These are phyloP conservation scores for Biston stratarius DNA, from an alignment of 2,888 invertebrate species.

Conservation along the genomic window DNA sequence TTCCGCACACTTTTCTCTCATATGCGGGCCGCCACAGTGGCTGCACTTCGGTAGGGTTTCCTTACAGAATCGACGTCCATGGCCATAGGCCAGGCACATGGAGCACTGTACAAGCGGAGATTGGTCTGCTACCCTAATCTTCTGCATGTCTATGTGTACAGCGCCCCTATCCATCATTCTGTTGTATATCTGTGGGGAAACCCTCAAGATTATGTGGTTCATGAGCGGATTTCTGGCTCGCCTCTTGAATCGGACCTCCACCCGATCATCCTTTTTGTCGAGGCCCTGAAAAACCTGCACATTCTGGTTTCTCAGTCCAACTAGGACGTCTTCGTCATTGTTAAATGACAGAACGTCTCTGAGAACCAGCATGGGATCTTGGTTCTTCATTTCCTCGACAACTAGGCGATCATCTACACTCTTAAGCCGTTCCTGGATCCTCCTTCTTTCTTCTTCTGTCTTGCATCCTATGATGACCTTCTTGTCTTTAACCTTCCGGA, in stretches of 20 bases:
- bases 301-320: constrained; percentile 21
- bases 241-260: background rate
- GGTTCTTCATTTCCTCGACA: constrained; percentile 9
- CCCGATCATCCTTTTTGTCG: background rate
- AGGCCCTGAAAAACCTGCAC: background rate
- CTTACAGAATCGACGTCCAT: background rate
- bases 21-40: background rate
- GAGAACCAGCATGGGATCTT: background rate
- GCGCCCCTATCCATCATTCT: background rate
- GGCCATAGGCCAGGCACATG: background rate
- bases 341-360: constrained; percentile 2
- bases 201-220: background rate
- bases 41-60: background rate
- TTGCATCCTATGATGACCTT: constrained; percentile 22
- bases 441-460: constrained; percentile 9
- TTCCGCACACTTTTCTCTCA: background rate
- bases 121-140: background rate
- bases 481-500: constrained; percentile 24
- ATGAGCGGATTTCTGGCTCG: background rate
- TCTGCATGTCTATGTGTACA: background rate
- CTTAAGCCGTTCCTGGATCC: constrained; percentile 1
- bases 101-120: background rate
- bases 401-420: background rate
- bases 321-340: constrained; percentile 18
- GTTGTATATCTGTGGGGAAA: background rate